Evolutionary conservation across 2,113 vertebrate species (phyloP), one percentile per base, ranked within the genome.

Genomic region (Stigmatopora nigra): DNA sequence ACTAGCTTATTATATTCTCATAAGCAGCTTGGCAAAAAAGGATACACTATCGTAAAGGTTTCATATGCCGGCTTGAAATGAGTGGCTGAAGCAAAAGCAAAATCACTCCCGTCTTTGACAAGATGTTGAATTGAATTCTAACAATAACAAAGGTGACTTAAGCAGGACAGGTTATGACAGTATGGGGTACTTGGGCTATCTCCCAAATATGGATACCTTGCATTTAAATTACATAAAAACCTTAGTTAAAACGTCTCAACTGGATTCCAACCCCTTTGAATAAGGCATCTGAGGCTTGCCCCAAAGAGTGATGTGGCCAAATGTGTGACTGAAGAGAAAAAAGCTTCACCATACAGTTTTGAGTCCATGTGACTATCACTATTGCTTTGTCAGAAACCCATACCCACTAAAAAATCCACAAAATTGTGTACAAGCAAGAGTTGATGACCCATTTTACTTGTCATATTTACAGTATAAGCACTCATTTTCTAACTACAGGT

Each of bases 1-100:
- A 77, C 46, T 22, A 44, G 59, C 72, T 44, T 77, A 78, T 72
- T 71, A 71, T 68, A 38, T 71, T 76, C 65, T 77, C 69, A 61
- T 73, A 72, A 60, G 62, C 51, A 41, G 55, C 58, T 25, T n/a
- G 17, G 60, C 67, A 5, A 2, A 59, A 59, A 75, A 73, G 53
- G 60, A 7, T 59, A 53, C 49, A 51, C 45, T 46, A 56, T 81
- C 72, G 69, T 63, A 61, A 63, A 78, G 63, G 61, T 53, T 73
- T 80, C 7, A 61, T 68, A 58, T 65, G 61, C 52, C 53, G 51
- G 20, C n/a, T 60, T 65, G 71, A 77, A 68, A 60, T 45, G 20
- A 65, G 17, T 52, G 66, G 61, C 70, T 61, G 20, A 65, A 60
- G n/a, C 60, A 65, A 59, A 53, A 36, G 61, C 60, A 65, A 58